These are phyloP conservation scores for Himalopsyche kuldschensis DNA, from an alignment of 2,888 invertebrate species.

Conservation along the genomic window DNA sequence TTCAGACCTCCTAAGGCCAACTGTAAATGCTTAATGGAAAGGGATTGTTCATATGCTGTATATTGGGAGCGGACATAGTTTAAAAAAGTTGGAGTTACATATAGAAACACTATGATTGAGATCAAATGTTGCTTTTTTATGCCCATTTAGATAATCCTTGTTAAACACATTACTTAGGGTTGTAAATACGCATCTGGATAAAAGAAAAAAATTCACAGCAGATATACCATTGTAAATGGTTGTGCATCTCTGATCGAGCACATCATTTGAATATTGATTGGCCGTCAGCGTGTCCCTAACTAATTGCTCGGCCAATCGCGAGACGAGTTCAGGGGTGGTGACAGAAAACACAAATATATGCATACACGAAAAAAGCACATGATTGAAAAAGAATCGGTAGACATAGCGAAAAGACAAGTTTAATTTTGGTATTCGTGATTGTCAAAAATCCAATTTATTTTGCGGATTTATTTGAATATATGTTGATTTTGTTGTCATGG, in stretches of 20 bases:
- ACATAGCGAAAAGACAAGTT: not conserved
- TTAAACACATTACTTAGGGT: too few species aligned
- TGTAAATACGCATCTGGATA: too few species aligned
- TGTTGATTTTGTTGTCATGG: not conserved
- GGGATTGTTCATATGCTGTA: too few species aligned
- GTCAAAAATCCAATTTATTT: not conserved
- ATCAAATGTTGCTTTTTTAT: too few species aligned
- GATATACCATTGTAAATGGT: too few species aligned
- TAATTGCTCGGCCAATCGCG: conserved; percentile 3
- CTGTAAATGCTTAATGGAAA: too few species aligned
- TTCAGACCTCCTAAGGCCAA: too few species aligned
- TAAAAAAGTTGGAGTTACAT: too few species aligned
- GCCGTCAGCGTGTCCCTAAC: not conserved
- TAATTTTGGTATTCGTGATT: not conserved
- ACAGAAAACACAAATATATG: not conserved
- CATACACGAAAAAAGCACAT: not conserved
- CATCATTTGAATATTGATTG: conserved; percentile 12
- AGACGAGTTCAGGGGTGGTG: not conserved
- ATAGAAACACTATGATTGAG: too few species aligned
- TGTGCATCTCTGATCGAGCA: not conserved
- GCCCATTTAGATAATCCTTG: too few species aligned
- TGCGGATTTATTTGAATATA: not conserved
- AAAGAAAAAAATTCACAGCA: too few species aligned
- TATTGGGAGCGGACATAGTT: too few species aligned
- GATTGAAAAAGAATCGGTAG: not conserved